Evolutionary conservation across 2,888 invertebrate genomes (phyloP).

Genomic region (Nymphalis polychloros): DNA sequence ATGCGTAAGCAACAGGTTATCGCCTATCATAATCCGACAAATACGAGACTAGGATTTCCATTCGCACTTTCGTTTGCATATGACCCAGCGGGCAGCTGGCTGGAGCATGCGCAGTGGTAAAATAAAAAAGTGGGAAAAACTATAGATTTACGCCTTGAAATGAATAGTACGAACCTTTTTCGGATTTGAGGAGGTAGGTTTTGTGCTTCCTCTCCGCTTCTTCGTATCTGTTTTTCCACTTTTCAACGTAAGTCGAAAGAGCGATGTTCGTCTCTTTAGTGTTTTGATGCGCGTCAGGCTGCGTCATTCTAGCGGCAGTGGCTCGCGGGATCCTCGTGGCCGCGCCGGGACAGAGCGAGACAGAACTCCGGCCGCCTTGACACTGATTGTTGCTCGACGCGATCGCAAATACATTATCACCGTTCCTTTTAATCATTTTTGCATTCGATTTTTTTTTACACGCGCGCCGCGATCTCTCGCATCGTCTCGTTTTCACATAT

Average conservation of each 20-base stretch:
- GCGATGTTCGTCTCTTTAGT: slow-evolving; percentile 76
- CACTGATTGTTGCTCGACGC: slow-evolving; percentile 79
- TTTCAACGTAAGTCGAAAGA: slow-evolving; percentile 77
- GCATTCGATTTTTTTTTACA: slow-evolving; percentile 71
- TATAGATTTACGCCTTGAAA: slow-evolving; percentile 42
- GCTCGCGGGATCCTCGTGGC: slow-evolving; percentile 78
- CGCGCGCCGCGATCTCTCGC: slow-evolving; percentile 68
- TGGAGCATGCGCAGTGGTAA: slow-evolving; percentile 68
- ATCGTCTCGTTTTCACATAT: slow-evolving; percentile 71
- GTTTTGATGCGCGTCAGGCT: slow-evolving; percentile 76
- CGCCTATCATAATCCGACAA: slow-evolving; percentile 71
- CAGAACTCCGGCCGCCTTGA: slow-evolving; percentile 72
- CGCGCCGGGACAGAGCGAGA: slow-evolving; percentile 71
- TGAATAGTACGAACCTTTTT: slow-evolving; percentile 83
- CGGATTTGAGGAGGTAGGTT: slow-evolving; percentile 84
- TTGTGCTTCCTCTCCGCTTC: slow-evolving; percentile 87
- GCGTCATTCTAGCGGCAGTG: slow-evolving; percentile 77
- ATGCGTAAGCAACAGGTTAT: slow-evolving; percentile 77
- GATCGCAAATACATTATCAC: slow-evolving; percentile 81
- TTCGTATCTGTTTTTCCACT: slow-evolving; percentile 87
- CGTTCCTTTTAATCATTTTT: slow-evolving; percentile 81
- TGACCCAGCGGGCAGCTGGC: slow-evolving; percentile 48
- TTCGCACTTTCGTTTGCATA: slow-evolving; percentile 71
- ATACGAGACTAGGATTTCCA: slow-evolving; percentile 73
- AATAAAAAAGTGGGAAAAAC: slow-evolving; percentile 48